phyloP scores from a whole-genome alignment of 2,888 invertebrate species.

The Isoperla grammatica region DNA sequence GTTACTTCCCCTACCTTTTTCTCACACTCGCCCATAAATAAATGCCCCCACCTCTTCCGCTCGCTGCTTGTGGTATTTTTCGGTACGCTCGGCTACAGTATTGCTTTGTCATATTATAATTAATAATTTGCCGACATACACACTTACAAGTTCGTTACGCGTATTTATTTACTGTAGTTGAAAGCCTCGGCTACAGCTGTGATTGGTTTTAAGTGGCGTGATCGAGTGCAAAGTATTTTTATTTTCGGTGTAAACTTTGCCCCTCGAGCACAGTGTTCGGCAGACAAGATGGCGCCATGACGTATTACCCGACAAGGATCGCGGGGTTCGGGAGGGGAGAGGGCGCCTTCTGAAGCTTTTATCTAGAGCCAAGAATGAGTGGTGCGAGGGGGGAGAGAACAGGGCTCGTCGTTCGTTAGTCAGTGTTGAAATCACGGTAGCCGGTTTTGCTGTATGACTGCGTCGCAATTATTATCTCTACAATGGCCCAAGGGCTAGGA shows the following conservation, averaged over 20 bases:
- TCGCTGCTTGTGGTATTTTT: too few relatives aligned
- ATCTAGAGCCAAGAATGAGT: conserved; percentile 26
- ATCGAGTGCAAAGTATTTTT: too few relatives aligned
- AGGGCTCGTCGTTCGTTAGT: conserved; percentile 27
- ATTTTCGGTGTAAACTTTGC: too few relatives aligned
- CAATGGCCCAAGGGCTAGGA: conserved; percentile 27
- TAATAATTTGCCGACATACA: too few relatives aligned
- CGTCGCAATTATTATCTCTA: conserved; percentile 20
- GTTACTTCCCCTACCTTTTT: conserved; percentile 25
- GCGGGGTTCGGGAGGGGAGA: conserved; percentile 8
- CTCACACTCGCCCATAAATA: conserved; percentile 19
- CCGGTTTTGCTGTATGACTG: conserved; percentile 23
- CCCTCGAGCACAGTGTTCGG: conserved; percentile 5
- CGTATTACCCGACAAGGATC: conserved; percentile 6
- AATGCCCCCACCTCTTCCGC: conserved; percentile 11
- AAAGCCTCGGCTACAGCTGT: too few relatives aligned
- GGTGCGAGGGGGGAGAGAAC: conserved; percentile 20
- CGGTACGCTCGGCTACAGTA: too few relatives aligned
- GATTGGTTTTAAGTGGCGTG: too few relatives aligned
- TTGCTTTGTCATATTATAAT: too few relatives aligned
- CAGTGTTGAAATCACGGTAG: conserved; percentile 27
- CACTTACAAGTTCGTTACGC: too few relatives aligned
- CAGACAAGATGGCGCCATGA: conserved; percentile 20
- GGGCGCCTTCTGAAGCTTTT: conserved; percentile 20
- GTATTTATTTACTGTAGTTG: too few relatives aligned